Base-by-base conservation (phyloP, 2,113 vertebrate species). In the Martes martes region DNA sequence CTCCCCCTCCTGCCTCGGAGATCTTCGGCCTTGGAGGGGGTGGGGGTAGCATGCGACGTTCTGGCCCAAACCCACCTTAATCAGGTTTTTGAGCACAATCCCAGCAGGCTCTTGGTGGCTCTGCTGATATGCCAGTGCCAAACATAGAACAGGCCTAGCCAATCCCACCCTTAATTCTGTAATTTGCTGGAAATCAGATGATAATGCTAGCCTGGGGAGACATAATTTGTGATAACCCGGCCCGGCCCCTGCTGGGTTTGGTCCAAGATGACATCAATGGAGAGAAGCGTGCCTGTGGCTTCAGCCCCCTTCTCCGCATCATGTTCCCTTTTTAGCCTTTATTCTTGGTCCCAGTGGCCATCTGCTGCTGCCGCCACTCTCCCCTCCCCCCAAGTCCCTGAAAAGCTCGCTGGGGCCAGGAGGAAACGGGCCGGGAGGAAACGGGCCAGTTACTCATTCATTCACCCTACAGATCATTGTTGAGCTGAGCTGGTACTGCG, bases 151-250 rank as follows among this genome's bases (percentile, higher is more conserved):
- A 67, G 91, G 26, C 84, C 36, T 50, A 39, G 47, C 39, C 61
- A 61, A 16, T 81, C 69, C 73, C 19, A 33, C 26, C 65, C 87
- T 50, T 88, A 81, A 91, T 91, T 89, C 86, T 93, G 85, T 47
- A 42, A 95, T 93, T 93, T 55, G 81, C 52, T 96, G 7, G 18
- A 65, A 96, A 93, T 93, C 31, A 6, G 65, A 95, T 59, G 91
- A 74, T 87, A 84, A 74, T 0, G 0, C 85, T 18, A 36, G 95
- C 21, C 91, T 23, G 47, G 59, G 65, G 80, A 95, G 93, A 65
- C 71, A 11, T 82, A 4, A 42, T 73, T 73, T 69, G 91, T 57
- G 81, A 88, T 55, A 78, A 59, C 84, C 24, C 42, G 16, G 83
- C 4, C n/a, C 36, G 33, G 79, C 9, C 59, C 67, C 65, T 59